These are phyloP conservation scores for Pantherophis alleghaniensis DNA, from an alignment of 2,797 vertebrate species.

Conservation along the genomic window DNA sequence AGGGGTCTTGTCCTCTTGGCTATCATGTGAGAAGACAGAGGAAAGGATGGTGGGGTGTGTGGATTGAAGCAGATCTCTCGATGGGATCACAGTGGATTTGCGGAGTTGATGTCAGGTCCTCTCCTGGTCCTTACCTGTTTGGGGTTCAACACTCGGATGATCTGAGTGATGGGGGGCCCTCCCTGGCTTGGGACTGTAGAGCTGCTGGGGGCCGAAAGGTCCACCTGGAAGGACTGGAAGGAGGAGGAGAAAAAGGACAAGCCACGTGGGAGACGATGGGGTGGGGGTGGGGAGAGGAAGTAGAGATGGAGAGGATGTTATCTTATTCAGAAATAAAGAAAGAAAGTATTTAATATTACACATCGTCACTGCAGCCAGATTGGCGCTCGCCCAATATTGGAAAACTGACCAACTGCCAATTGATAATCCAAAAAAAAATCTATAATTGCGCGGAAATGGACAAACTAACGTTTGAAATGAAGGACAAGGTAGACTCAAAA, in stretches of 20 bases:
- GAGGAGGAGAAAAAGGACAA: background rate
- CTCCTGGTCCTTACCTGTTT: background rate
- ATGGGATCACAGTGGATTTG: background rate
- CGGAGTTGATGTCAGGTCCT: background rate
- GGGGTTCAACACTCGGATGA: conserved; percentile 13
- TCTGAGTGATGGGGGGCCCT: background rate
- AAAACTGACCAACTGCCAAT: too few relatives aligned
- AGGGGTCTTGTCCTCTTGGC: background rate
- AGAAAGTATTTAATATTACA: too few relatives aligned
- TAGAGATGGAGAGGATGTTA: background rate
- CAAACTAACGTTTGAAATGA: too few relatives aligned
- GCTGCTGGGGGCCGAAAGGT: background rate
- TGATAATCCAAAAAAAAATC: too few relatives aligned
- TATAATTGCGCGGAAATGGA: too few relatives aligned
- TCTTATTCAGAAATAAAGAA: too few relatives aligned
- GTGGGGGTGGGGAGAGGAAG: rapidly evolving
- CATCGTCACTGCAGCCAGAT: too few relatives aligned
- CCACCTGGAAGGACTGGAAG: conserved; percentile 17
- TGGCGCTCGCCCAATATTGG: too few relatives aligned
- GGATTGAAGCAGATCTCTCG: too few relatives aligned
- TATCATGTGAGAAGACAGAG: background rate
- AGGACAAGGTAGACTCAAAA: too few relatives aligned
- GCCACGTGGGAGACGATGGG: too few relatives aligned
- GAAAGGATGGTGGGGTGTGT: background rate
- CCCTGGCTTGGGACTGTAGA: background rate